Evolutionary conservation across 2,797 vertebrate genomes (phyloP).

Genomic region (Manis pentadactyla): DNA sequence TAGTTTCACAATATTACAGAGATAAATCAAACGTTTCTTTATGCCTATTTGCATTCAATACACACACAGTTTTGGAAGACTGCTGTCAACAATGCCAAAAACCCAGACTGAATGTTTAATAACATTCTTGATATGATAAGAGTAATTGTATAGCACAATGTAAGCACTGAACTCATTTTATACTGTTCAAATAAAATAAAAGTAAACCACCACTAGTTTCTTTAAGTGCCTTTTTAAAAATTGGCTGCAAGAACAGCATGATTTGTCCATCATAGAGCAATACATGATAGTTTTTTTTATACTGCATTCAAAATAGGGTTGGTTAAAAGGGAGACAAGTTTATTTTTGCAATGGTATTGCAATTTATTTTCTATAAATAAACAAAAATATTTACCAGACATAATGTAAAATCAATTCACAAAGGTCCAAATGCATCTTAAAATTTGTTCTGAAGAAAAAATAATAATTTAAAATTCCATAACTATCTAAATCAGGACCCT

Average conservation of each 20-base stretch:
- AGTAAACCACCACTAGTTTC: not conserved
- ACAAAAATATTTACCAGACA: not conserved
- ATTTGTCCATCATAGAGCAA: not conserved
- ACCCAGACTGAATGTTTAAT: not conserved
- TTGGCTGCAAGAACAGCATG: not conserved
- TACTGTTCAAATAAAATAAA: slow-evolving; percentile 36
- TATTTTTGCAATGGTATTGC: slow-evolving; percentile 25
- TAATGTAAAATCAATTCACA: not conserved
- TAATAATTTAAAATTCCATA: not conserved
- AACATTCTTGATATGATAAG: slow-evolving; percentile 5
- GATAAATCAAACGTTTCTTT: slow-evolving; percentile 53
- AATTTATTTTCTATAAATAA: slow-evolving; percentile 15
- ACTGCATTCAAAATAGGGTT: not conserved
- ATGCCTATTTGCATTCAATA: slow-evolving; percentile 7
- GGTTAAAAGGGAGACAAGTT: no score
- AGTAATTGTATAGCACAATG: not conserved
- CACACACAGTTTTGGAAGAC: slow-evolving; percentile 35
- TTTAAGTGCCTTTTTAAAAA: not conserved
- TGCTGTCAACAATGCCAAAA: not conserved
- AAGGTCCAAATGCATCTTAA: not conserved
- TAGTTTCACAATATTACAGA: slow-evolving; percentile 52
- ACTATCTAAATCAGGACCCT: not conserved
- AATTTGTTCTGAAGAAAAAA: slow-evolving; percentile 29
- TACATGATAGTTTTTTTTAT: not conserved
- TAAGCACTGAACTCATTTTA: not conserved